Evolutionary conservation across 2,113 vertebrate species (phyloP), one percentile per base, ranked within the genome.

Genomic region (Anseranas semipalmata): DNA sequence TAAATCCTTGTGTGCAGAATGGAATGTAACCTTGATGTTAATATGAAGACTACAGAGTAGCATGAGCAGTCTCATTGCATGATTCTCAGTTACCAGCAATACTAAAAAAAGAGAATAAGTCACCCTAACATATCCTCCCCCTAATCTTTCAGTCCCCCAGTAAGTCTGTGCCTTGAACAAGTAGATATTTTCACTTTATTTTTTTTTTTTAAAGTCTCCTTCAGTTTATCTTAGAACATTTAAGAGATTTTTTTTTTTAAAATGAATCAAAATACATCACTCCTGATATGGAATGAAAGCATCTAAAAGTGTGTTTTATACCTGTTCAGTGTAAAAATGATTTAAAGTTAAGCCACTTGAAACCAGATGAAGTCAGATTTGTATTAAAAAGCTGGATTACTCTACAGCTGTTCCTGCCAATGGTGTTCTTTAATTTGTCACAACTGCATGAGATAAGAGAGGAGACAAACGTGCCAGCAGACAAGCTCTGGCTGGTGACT

Each of bases 351-450:
- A 89, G 73, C 10, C 14, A 17, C 30, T 70, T 55, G 43, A 95
- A 59, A 58, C 2, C 3, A 41, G 25, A 86, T 90, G 56, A 94
- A 81, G 21, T 88, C 76, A 90, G 65, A 75, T 14, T 81, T 30
- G 22, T 41, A 89, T 68, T 48, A 79, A 82, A 93, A 92, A 65
- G 3, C 15, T 72, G 48, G 12, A 93, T 86, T 48, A 80, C 48
- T 90, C 59, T 63, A 24, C 16, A 77, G 35, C 7, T 90, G 33
- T 81, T 48, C 30, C 60, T 89, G 76, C 73, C 86, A 93, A 60
- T 28, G 18, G 4, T 48, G 71, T 87, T 84, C 48, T 78, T 52
- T 78, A 75, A 74, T 74, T 95, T 95, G 85, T 96, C 79, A 90
- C 65, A 78, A 56, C 14, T 0, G 2, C 52, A 88, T 71, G 33